Base-by-base conservation (phyloP, 2,888 invertebrate species). In the Papilio protenor region DNA sequence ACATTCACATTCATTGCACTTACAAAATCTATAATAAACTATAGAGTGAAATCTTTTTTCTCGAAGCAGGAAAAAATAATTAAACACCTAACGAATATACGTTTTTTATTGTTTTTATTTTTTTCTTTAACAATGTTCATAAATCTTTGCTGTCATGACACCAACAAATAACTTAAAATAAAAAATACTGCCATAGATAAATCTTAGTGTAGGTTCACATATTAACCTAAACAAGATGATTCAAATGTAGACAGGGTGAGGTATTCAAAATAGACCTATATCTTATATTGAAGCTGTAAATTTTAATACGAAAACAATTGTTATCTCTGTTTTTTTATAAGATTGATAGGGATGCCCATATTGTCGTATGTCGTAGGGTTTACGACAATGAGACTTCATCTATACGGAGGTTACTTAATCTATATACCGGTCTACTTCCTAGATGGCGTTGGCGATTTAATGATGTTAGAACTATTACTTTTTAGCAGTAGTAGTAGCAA, bases 401-500 rank as follows among this genome's bases (percentile, higher is more conserved):
- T 57, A 8, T 57, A 10, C 10, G 4, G 14, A 27, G 4, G 2
- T 6, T 16, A 16, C 61, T 27, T 61, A 27, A 61, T 27, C 27
- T 61, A 23, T 2, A 59, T 45, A 14, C 55, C 27, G 11, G 55
- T 55, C n/a, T 27, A 61, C 3, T 27, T 14, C 16, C 23, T 3
- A 27, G 16, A 61, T 61, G 61, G 61, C 61, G 14, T 27, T 61
- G 27, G 6, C 49, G 16, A 11, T 27, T 27, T 1, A 1, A 1
- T 12, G 52, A 18, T 52, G 16, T 14, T 16, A 55, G 16, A 12
- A 14, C 23, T 16, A 61, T 49, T 75, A 78, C 49, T 78, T 76
- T 64, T 79, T 77, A 74, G 85, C 77, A 0, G 83, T 77, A 4
- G 84, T 76, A 0, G 83, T 76, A 0, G 84, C 80, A 0, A 83